phyloP scores from a whole-genome alignment of 2,888 invertebrate species.

The Malthinus flaveolus region DNA sequence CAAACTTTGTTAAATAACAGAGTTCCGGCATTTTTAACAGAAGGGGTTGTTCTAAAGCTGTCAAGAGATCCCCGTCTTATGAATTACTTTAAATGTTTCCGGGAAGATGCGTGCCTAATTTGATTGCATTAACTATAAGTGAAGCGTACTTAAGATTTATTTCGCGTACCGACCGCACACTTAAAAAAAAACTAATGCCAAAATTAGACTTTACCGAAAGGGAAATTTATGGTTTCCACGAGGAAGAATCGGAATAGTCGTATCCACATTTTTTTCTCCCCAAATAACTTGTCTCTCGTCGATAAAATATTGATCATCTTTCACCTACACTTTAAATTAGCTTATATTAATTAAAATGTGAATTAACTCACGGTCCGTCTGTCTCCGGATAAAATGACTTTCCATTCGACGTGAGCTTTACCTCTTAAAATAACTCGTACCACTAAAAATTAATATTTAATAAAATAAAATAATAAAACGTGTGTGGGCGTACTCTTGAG shows the following conservation, averaged over 20 bases:
- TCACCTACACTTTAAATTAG: conserved; percentile 47
- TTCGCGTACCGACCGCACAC: no score
- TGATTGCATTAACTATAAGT: no score
- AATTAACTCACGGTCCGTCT: conserved; percentile 61
- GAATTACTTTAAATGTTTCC: no score
- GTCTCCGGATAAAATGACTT: conserved; percentile 73
- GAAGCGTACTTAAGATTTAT: no score
- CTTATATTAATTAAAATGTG: neutral
- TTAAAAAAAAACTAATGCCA: neutral
- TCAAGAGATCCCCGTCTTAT: no score
- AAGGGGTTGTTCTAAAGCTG: no score
- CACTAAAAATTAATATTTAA: conserved; percentile 50
- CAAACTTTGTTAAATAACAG: no score
- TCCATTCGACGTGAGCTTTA: conserved; percentile 78
- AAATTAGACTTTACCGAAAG: conserved; percentile 49
- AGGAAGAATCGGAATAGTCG: conserved; percentile 68
- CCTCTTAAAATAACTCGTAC: conserved; percentile 72
- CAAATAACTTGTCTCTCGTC: conserved; percentile 73
- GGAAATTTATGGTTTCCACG: conserved; percentile 72
- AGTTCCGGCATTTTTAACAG: no score
- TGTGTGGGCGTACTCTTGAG: conserved; percentile 63
- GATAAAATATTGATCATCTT: conserved; percentile 77
- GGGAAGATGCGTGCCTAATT: no score
- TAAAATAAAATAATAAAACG: neutral
- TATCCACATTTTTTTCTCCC: conserved; percentile 70